Base-by-base conservation (phyloP, 64 coral and sea anemone genomes). In the Porites australiensis region DNA sequence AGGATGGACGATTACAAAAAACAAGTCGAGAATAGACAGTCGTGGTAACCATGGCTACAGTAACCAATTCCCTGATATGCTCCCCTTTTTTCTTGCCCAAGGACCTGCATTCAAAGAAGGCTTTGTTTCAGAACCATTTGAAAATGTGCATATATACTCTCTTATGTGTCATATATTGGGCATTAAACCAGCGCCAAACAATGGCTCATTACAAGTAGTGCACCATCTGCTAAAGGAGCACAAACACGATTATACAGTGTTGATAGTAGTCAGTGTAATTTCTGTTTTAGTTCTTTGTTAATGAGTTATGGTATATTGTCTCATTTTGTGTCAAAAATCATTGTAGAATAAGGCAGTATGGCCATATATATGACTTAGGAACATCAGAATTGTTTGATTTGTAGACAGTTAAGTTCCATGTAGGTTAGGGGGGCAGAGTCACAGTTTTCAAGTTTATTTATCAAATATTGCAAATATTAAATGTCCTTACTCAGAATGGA, bases 231-330 rank as follows among this genome's bases (percentile, higher is more conserved):
- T 97, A 13, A 82, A 87, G 64, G 8, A 77, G 57, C 15, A 9
- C 62, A 79, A 64, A 44, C 64, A 61, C 8, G 94, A 73, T 66
- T 87, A 87, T 77, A 88, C 79, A 9, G 12, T 94, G 6, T 82
- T 97, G 15, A 82, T 94, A 62, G 83, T 94, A 20, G 50, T 97
- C 27, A 61, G 61, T 43, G 16, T 77, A 44, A 68, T 91, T 44
- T 64, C 69, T 13, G n/a, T 97, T 88, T 48, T 97, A 77, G 95
- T 94, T n/a, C 82, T 97, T 55, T 16, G 64, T 49, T 97, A 13
- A 97, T 97, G 77, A 91, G 95, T 66, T 97, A 91, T 94, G 95
- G 95, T 20, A 94, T 97, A n/a, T n/a, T 52, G 91, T 97, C 50
- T 97, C 95, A 50, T 94, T 97, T 60, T 94, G 92, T 77, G 61